Evolutionary conservation across 64 coral and sea anemone genomes (phyloP), one percentile per base, ranked within the genome.

Genomic region (Actinia equina): DNA sequence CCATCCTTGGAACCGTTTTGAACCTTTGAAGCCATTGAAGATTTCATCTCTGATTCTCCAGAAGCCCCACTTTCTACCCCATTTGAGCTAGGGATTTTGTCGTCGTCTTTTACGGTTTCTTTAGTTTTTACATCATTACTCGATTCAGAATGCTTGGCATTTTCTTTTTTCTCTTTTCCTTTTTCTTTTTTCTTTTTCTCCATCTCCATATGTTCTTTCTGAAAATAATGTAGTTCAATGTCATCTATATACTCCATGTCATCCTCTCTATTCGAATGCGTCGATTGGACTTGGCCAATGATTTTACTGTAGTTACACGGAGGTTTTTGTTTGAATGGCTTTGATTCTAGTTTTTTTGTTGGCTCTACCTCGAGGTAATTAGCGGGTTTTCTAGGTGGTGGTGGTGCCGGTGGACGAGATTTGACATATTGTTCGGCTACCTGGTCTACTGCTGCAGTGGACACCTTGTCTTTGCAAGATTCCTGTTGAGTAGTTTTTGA

Each of bases 211-310:
- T 44, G 42, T 81, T 81, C 78, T 81, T 81, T 44, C 6, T 81
- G 43, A 81, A 81, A 81, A 22, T 49, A 81, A 81, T 81, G 18
- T 4, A 81, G 12, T 81, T 81, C 43, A 52, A 44, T 49, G 6
- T 81, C 44, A 49, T 81, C 78, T 81, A 49, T 22, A 20, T 81
- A 81, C 11, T 81, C 78, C 78, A 81, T 81, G 44, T 81, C 78
- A 17, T 81, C 78, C 3, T 81, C 78, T 81, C 22, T 81, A 22
- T 4, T 49, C 27, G 42, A 20, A 11, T 81, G 78, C 22, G 18
- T n/a, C 4, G 78, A 6, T 52, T 44, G 16, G 49, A 81, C 44
- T 74, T 74, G 4, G 0, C 69, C 69, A 74, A 74, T 30, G 0
- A 81, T 17, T 81, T 81, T 44, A 52, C 78, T 81, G 78, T 81